Percentiles rank a stretch among this genome's conserved stretches.
These are phyloP conservation scores for Empis stercorea DNA, from an alignment of 2,888 invertebrate species.

Conservation along the genomic window DNA sequence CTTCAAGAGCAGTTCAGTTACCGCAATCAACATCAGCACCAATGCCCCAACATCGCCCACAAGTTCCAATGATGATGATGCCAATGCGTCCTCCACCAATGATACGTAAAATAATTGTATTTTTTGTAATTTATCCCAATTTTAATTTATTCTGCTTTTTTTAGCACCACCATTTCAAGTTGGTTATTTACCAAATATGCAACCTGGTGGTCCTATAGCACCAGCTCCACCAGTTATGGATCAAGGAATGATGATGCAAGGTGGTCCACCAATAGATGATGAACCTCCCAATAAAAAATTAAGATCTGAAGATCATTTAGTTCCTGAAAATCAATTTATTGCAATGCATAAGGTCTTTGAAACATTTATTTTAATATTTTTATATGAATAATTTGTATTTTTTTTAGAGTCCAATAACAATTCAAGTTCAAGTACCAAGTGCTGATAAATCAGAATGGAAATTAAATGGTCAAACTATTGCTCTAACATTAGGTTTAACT, in stretches of 20 bases:
- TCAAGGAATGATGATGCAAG: constrained; percentile 35
- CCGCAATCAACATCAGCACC: constrained; percentile 16
- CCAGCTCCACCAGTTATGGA: constrained; percentile 42
- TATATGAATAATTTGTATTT: no score
- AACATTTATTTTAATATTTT: no score
- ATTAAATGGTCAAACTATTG: constrained; percentile 77
- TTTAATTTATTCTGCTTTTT: no score
- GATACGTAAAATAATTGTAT: constrained; percentile 27
- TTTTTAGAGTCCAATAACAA: constrained; percentile 61
- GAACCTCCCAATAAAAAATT: constrained; percentile 79
- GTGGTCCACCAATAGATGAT: constrained; percentile 45
- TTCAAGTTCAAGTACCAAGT: constrained; percentile 72
- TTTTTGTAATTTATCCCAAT: background rate
- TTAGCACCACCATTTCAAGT: constrained; percentile 37
- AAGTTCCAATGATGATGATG: constrained; percentile 35
- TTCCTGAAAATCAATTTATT: constrained; percentile 76
- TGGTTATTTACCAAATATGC: constrained; percentile 34
- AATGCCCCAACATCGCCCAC: constrained; percentile 23
- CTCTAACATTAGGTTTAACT: constrained; percentile 59
- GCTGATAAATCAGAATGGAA: constrained; percentile 92
- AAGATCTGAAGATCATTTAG: constrained; percentile 82
- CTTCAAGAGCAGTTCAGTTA: constrained; percentile 15
- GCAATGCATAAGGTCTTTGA: constrained; percentile 52
- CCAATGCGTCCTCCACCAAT: constrained; percentile 35
- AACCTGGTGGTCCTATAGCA: constrained; percentile 25